Percentiles rank a stretch among this genome's conserved stretches.
phyloP scores from a whole-genome alignment of 2,888 invertebrate species.

The Tigriopus californicus region DNA sequence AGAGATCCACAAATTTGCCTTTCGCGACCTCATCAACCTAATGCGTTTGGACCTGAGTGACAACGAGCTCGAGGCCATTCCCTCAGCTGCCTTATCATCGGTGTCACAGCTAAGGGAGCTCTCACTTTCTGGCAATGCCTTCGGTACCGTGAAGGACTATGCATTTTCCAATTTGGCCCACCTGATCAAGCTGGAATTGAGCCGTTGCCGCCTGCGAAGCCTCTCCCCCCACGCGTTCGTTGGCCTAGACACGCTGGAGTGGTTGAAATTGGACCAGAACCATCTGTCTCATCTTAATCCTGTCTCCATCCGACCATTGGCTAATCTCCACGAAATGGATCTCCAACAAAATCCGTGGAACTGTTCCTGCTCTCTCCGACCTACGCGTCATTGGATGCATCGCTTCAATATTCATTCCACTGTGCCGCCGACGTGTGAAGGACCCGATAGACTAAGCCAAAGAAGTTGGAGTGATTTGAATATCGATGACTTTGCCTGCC shows the following conservation, averaged over 20 bases:
- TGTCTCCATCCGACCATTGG: background rate
- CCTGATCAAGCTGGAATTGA: slow-evolving; percentile 49
- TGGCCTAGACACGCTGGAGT: slow-evolving; percentile 53
- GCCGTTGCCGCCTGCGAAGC: slow-evolving; percentile 46
- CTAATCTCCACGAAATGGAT: slow-evolving; percentile 1
- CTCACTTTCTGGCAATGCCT: slow-evolving; percentile 52
- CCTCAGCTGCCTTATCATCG: slow-evolving; percentile 55
- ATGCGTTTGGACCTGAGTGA: slow-evolving; percentile 71
- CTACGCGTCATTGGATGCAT: slow-evolving; percentile 50
- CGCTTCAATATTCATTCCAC: slow-evolving; percentile 53
- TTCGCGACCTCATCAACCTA: slow-evolving; percentile 66
- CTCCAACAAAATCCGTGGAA: slow-evolving; percentile 6
- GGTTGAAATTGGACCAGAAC: slow-evolving; percentile 57
- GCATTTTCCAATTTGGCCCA: slow-evolving; percentile 37
- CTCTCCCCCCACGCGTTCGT: slow-evolving; percentile 50
- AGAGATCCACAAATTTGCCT: slow-evolving; percentile 63
- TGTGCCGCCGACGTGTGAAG: slow-evolving; percentile 46
- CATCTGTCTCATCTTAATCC: slow-evolving; percentile 29
- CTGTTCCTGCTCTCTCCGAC: slow-evolving; percentile 8
- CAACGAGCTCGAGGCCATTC: slow-evolving; percentile 60
- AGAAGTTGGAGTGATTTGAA: slow-evolving; percentile 55
- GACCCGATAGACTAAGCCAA: slow-evolving; percentile 41
- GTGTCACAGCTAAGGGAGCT: slow-evolving; percentile 48
- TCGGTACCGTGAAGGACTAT: slow-evolving; percentile 45
- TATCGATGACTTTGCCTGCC: slow-evolving; percentile 58